phyloP scores from a whole-genome alignment of 2,888 invertebrate species.

The Carcina quercana region DNA sequence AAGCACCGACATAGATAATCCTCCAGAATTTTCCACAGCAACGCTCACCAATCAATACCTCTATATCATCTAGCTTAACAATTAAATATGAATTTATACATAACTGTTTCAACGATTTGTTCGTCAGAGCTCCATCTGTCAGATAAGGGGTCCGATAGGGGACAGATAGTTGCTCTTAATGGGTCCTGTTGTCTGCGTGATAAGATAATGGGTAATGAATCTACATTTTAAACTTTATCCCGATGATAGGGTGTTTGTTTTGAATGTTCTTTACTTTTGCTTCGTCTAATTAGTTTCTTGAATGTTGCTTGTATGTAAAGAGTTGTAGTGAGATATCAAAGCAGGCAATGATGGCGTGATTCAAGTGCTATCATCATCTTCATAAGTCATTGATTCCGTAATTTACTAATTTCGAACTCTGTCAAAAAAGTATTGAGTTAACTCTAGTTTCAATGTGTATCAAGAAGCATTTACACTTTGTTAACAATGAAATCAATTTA shows the following conservation, averaged over 20 bases:
- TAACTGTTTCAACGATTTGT: slow-evolving; percentile 37
- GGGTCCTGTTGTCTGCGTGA: slow-evolving; percentile 41
- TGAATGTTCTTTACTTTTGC: background rate
- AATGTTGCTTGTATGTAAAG: too few species aligned
- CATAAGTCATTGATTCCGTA: background rate
- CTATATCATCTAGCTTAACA: slow-evolving; percentile 21
- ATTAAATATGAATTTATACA: slow-evolving; percentile 39
- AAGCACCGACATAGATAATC: too few species aligned
- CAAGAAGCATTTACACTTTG: too few species aligned
- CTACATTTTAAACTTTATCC: slow-evolving; percentile 32
- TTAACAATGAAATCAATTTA: too few species aligned
- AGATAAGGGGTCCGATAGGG: slow-evolving; percentile 42
- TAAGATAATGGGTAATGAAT: slow-evolving; percentile 58
- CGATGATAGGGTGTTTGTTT: slow-evolving; percentile 22
- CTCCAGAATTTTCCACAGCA: slow-evolving; percentile 14
- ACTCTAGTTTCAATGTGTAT: too few species aligned
- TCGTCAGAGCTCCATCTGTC: slow-evolving; percentile 37
- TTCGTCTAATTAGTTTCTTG: too few species aligned
- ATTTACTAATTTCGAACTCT: too few species aligned
- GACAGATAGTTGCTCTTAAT: slow-evolving; percentile 45
- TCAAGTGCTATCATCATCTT: background rate
- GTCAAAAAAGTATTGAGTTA: too few species aligned
- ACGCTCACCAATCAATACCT: slow-evolving; percentile 6
- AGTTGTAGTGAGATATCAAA: too few species aligned
- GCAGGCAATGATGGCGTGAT: too few species aligned